Conservation (phyloP, 2,888 invertebrate species). For the Stratiomys singularior region DNA sequence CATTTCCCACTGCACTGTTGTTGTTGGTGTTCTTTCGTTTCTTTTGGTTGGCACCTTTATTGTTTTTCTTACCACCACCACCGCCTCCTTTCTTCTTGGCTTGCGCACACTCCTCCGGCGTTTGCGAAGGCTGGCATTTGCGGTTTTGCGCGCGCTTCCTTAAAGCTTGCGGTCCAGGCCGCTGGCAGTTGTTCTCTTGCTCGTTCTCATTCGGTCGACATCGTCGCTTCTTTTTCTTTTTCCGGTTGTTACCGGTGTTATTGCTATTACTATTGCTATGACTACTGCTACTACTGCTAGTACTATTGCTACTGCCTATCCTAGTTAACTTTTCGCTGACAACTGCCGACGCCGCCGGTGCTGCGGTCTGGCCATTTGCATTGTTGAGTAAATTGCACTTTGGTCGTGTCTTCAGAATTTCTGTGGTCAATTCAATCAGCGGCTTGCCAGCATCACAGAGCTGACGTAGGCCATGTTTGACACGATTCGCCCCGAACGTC, state of each 20-base stretch:
- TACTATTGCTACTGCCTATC: conserved; percentile 50
- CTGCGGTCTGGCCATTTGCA: conserved; percentile 58
- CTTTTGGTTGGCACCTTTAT: conserved; percentile 38
- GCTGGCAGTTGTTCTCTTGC: conserved; percentile 60
- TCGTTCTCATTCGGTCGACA: conserved; percentile 61
- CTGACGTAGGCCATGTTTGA: conserved; percentile 66
- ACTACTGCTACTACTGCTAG: conserved; percentile 55
- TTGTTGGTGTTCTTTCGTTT: conserved; percentile 49
- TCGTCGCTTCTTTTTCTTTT: conserved; percentile 60
- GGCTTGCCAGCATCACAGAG: conserved; percentile 66
- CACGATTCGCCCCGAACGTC: conserved; percentile 66
- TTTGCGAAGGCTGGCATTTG: conserved; percentile 43
- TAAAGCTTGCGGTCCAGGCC: conserved; percentile 55
- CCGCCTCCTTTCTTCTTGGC: conserved; percentile 14
- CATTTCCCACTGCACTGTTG: conserved; percentile 51
- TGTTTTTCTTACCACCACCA: conserved; percentile 5
- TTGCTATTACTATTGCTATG: conserved; percentile 53
- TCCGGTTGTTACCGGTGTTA: conserved; percentile 56
- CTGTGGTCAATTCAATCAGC: conserved; percentile 63
- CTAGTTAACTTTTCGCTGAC: conserved; percentile 44
- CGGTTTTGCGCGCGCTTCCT: conserved; percentile 54
- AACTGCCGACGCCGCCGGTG: conserved; percentile 54
- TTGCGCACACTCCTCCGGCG: conserved; percentile 34
- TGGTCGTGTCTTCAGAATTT: conserved; percentile 65
- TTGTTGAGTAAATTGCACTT: conserved; percentile 60